phyloP scores from a whole-genome alignment of 2,797 vertebrate species.

The Micromesistius poutassou region DNA sequence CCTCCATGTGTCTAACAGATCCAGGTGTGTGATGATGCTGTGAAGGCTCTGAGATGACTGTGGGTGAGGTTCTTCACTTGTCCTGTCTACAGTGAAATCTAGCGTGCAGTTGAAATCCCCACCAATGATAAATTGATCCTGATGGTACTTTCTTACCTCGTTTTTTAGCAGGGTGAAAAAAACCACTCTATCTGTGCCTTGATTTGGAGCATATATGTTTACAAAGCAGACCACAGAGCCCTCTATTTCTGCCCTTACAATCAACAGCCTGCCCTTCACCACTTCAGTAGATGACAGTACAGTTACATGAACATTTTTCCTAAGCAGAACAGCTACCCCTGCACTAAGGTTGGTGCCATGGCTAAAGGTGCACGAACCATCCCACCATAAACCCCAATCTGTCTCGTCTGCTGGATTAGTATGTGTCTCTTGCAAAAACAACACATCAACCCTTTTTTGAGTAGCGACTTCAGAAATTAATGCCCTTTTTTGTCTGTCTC shows the following conservation, averaged over 20 bases:
- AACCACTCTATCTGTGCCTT: neutral
- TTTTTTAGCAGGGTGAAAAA: no score
- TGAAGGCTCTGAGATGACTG: neutral
- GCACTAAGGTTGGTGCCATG: neutral
- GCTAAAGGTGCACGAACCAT: neutral
- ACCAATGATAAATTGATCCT: neutral
- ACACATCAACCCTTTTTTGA: neutral
- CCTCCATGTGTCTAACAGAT: slow-evolving; percentile 8
- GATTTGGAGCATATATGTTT: slow-evolving; percentile 7
- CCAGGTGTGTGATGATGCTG: neutral
- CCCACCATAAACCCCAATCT: neutral
- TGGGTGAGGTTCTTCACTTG: neutral
- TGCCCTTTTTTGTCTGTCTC: neutral
- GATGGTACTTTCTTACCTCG: neutral
- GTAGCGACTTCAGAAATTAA: neutral
- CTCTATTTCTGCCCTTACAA: slow-evolving; percentile 7
- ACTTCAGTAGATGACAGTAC: slow-evolving; percentile 1
- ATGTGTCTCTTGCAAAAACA: neutral
- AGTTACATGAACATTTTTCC: neutral
- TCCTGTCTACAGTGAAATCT: slow-evolving; percentile 15
- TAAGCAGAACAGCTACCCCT: neutral
- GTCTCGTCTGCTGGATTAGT: neutral
- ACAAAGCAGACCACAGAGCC: neutral
- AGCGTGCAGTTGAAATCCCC: slow-evolving; percentile 11
- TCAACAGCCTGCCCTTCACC: neutral